Evolutionary conservation across 2,797 vertebrate genomes (phyloP).

Genomic region (Falco concolor): DNA sequence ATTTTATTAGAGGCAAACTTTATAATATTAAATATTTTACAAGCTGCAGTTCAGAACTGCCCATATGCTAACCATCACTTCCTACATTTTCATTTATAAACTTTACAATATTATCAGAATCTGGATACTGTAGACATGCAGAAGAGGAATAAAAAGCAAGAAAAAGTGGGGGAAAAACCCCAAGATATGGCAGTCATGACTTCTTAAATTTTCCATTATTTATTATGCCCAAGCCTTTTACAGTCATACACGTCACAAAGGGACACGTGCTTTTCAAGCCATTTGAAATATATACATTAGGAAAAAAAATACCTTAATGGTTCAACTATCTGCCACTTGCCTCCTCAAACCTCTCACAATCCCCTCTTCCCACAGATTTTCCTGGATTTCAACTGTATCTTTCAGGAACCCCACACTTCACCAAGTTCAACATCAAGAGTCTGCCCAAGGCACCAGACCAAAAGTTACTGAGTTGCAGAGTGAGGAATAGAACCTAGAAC

Average conservation of each 20-base stretch:
- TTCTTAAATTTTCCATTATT: not conserved
- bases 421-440: not conserved
- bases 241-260: not conserved
- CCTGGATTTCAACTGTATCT: not conserved
- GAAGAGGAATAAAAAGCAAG: not conserved
- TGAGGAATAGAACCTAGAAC: not conserved
- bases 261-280: not conserved
- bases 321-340: not conserved
- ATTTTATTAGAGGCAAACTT: not conserved
- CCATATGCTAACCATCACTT: not conserved
- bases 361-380: not conserved
- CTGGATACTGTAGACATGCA: not conserved
- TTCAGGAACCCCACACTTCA: not conserved
- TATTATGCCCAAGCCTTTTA: not conserved
- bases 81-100: not conserved
- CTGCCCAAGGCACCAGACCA: not conserved
- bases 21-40: not conserved
- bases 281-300: no score
- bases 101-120: not conserved
- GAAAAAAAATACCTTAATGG: not conserved
- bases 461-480: not conserved
- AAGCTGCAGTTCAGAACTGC: not conserved
- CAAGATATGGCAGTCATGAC: not conserved
- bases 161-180: not conserved
- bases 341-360: not conserved